Base-by-base conservation (phyloP, 1,140 invertebrate genomes). In the Heterodera schachtii region DNA sequence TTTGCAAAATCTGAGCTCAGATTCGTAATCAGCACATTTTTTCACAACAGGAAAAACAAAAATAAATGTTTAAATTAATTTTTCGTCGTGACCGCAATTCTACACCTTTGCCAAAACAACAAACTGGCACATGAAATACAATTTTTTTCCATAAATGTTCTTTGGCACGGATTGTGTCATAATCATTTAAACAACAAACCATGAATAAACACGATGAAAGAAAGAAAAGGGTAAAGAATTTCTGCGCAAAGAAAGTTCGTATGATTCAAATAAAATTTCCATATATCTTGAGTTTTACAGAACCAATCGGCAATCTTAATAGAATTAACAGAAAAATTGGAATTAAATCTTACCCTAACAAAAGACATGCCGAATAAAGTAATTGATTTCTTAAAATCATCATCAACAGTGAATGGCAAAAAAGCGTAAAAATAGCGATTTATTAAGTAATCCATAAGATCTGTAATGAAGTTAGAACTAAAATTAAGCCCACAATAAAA, bases 231-330 rank as follows among this genome's bases (percentile, higher is more conserved):
- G 79, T 89, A 89, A 31, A 88, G 71, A 41, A 91, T 57, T 84
- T 92, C 91, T 76, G 84, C 87, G 41, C 85, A 86, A 7, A 92
- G 84, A 78, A 89, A 91, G 16, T 86, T 88, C 11, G 87, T 87
- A 85, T 92, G 90, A 64, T 91, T 88, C 73, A 90, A 89, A 57
- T 84, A 86, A 44, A 91, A 91, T 31, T 91, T 90, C 21, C 77
- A 41, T 2, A 90, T 87, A 81, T 90, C 85, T 73, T 91, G 87
- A 64, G 90, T 89, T 64, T 88, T 86, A 69, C 91, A 90, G 83
- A 91, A 89, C 91, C 91, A 92, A 77, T 90, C 89, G 69, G 89
- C 78, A 69, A 87, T 84, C 91, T 91, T 81, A 81, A 91, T 90
- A 78, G 46, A 31, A 31, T 31, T 31, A 31, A 31, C 31, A 31